These are phyloP conservation scores for Falco punctatus DNA, from an alignment of 2,113 vertebrate species.

Conservation along the genomic window DNA sequence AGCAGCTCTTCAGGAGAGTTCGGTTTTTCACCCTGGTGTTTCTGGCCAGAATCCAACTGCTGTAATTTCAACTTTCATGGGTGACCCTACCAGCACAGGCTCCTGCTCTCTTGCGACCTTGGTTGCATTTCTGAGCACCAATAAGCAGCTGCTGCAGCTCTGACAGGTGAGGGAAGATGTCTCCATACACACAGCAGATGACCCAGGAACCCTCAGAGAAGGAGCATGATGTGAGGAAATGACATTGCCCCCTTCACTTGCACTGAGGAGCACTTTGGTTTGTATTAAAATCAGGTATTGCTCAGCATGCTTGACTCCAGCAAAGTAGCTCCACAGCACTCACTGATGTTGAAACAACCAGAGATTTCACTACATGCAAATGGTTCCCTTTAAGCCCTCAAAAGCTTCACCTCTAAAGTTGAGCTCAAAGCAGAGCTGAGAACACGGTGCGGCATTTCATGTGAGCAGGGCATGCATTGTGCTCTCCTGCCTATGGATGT, in stretches of 20 bases:
- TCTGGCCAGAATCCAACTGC: neutral
- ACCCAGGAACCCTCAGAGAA: neutral
- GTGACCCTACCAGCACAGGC: neutral
- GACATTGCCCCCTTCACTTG: neutral
- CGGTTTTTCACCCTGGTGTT: neutral
- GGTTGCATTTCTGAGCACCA: neutral
- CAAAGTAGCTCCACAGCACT: neutral
- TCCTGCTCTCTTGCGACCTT: neutral
- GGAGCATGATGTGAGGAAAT: neutral
- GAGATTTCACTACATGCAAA: neutral
- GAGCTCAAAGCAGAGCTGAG: neutral
- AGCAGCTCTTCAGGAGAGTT: neutral
- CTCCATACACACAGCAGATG: neutral
- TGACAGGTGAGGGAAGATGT: neutral
- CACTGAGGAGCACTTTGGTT: neutral
- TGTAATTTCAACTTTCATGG: conserved; percentile 2
- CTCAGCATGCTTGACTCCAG: neutral
- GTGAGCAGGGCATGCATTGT: neutral
- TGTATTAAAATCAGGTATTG: neutral
- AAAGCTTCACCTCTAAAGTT: neutral
- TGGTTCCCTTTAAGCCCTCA: neutral
- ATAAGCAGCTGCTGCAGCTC: neutral
- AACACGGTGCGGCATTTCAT: neutral
- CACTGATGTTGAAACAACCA: neutral
- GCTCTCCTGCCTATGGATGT: neutral